Evolutionary conservation across 2,797 vertebrate genomes (phyloP).

Genomic region (Capromys pilorides): DNA sequence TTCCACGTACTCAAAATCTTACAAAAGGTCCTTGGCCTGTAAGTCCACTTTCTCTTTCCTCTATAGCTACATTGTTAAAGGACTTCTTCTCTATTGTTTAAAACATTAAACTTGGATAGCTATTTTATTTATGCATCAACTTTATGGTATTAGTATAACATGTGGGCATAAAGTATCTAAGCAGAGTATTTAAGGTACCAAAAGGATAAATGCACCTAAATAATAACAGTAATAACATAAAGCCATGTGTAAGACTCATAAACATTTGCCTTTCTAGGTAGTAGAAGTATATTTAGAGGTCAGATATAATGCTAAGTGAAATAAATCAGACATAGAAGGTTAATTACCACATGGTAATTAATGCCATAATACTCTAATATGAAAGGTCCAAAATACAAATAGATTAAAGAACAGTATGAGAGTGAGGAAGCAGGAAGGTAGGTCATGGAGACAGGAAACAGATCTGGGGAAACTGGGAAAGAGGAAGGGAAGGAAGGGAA

Average conservation of each 20-base stretch:
- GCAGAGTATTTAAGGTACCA: background rate
- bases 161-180: slow-evolving; percentile 24
- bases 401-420: background rate
- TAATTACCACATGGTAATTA: background rate
- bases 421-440: background rate
- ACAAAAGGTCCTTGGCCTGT: background rate
- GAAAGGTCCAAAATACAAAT: background rate
- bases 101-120: slow-evolving; percentile 10
- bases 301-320: background rate
- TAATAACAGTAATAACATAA: background rate
- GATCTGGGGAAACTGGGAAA: background rate
- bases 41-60: background rate
- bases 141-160: background rate
- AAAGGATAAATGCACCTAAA: background rate
- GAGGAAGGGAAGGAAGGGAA: background rate
- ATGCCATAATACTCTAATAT: background rate
- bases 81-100: background rate
- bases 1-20: background rate
- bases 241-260: background rate
- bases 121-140: background rate
- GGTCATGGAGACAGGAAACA: background rate
- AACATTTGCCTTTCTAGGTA: background rate
- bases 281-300: background rate
- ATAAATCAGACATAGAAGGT: background rate
- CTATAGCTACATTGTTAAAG: background rate